A percentile compares a stretch with the other conserved stretches of the same genome.
phyloP scores from a whole-genome alignment of 2,888 invertebrate species.

The Acanthosepion esculentum region DNA sequence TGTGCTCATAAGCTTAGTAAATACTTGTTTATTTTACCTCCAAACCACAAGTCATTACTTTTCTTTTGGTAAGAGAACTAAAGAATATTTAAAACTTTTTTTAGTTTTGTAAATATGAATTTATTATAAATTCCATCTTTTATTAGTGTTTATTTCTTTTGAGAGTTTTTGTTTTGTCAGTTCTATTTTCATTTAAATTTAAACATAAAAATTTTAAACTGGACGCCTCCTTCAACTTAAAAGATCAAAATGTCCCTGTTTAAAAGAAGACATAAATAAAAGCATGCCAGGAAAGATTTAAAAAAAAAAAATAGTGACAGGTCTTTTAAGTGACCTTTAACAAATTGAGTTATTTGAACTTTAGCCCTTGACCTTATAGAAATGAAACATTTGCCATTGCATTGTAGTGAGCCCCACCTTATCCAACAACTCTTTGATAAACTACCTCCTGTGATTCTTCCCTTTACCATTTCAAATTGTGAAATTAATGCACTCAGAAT shows the following conservation, averaged over 20 bases:
- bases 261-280: neutral
- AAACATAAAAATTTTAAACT: neutral
- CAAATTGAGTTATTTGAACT: slow-evolving; percentile 9
- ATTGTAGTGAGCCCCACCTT: neutral
- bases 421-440: neutral
- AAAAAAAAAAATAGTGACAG: neutral
- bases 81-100: too few species aligned
- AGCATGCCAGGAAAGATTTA: neutral
- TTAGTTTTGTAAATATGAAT: too few species aligned
- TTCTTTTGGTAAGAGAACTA: too few species aligned
- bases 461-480: neutral
- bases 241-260: neutral
- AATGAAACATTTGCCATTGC: neutral
- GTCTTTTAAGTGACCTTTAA: slow-evolving; percentile 10
- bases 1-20: too few species aligned
- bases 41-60: too few species aligned
- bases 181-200: neutral
- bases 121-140: too few species aligned
- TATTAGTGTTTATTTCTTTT: too few species aligned
- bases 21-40: too few species aligned
- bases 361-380: neutral
- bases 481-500: neutral
- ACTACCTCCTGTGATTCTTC: neutral
- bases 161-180: neutral
- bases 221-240: neutral